Evolutionary conservation across 2,113 vertebrate genomes (phyloP), one percentile per base, ranked within the genome.

Genomic region (Percopsis transmontana): DNA sequence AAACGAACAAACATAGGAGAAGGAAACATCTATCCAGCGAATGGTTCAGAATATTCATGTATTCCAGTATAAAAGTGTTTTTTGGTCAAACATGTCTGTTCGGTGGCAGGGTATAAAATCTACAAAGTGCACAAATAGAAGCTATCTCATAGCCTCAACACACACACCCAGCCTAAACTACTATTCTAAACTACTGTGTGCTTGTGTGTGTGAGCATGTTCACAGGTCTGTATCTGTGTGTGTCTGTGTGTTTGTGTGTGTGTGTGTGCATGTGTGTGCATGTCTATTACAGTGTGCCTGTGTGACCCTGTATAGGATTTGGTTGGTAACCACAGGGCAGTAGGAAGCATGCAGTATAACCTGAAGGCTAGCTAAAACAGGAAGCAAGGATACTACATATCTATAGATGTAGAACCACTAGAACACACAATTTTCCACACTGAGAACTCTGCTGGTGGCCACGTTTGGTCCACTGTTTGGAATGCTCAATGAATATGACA

Each of bases 301-400:
- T 66, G 54, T 57, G 40, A 87, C 85, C 85, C 85, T 89, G 89
- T 82, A 77, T 78, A 78, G 56, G 77, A 86, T 85, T 83, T 83
- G 76, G 76, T 67, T 67, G 79, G 84, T 69, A 75, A 75, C 77
- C 80, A 81, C 89, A 90, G 87, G 83, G 89, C 85, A 81, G 79
- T 84, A 85, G 89, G 89, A 90, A 90, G 89, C 89, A 90, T 89
- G 89, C 89, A 87, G 77, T 85, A 87, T 86, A 83, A 89, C 87
- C 89, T 90, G 89, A 90, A 88, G 87, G 81, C 83, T 87, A 88
- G 85, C 86, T 85, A 87, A 81, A 78, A 85, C 74, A 88, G 87
- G 87, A 90, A 89, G 86, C 82, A 75, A 84, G 77, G 74, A 84
- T 74, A 81, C 83, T 82, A 57, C 76, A 66, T 41, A 74, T 81